Base-by-base conservation (phyloP, 2,888 invertebrate species). In the Diaperis boleti region DNA sequence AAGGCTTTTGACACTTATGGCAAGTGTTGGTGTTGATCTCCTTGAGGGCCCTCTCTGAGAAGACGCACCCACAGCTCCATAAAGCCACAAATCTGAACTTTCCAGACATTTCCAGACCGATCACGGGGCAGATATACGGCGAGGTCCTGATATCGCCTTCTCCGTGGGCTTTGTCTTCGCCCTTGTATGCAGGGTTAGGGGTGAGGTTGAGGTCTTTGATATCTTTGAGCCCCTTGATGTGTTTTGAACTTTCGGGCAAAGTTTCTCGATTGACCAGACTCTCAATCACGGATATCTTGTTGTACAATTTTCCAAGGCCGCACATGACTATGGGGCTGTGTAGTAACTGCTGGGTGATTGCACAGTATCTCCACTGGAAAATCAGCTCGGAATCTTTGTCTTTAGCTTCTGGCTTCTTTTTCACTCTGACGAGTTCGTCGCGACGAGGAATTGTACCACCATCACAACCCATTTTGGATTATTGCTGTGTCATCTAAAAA, bases 1-100 rank as follows among this genome's bases (percentile, higher is more conserved):
- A 95, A 0, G 91, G 85, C 74, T 88, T 85, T 70, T 93, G 94
- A 80, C 97, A 98, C 84, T 88, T 85, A 42, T 84, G 84, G 71
- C 93, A 92, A 45, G 86, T 82, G 54, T 86, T 87, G 59, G 88
- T 86, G 70, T 91, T 92, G 8, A 97, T 89, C 82, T 92, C 94
- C 77, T 96, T 96, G 5, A 97, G 80, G 0, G 98, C 96, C 66
- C 97, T 86, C 79, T 98, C 98, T 5, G 98, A 97, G 71, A 99
- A 86, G 0, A 96, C 98, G 84, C 98, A 99, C 0, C 98, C 98
- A 79, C 99, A 99, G 22, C 87, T 88, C 96, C 97, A 95, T 0
- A 94, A 79, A 57, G 90, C 93, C 8, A 92, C 85, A 75, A 95
- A 95, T 62, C 92, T 88, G 80, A 95, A 94, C 78, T 92, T 93